phyloP scores from a whole-genome alignment of 2,113 vertebrate species.

The Probosciger aterrimus region DNA sequence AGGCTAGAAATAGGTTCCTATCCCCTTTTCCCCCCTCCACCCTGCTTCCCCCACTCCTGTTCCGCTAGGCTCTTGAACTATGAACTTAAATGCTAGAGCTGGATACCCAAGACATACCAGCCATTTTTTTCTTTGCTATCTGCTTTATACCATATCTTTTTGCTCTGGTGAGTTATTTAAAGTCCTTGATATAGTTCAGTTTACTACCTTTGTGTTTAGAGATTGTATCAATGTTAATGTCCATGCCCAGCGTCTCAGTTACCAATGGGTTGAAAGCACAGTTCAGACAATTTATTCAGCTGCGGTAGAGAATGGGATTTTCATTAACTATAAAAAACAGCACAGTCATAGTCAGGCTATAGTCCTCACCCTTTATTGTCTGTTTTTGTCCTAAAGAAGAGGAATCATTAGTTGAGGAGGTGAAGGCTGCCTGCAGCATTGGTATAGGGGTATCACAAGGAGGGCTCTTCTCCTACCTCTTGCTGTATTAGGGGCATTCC shows the following conservation, averaged over 20 bases:
- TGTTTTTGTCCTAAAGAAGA: background rate
- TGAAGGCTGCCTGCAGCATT: background rate
- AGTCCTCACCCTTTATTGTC: background rate
- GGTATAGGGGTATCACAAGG: background rate
- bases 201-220: background rate
- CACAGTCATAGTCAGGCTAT: background rate
- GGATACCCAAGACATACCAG: background rate
- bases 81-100: background rate
- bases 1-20: background rate
- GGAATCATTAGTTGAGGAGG: background rate
- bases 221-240: background rate
- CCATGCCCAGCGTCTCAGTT: background rate
- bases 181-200: background rate
- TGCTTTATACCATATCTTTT: background rate
- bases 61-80: background rate
- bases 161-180: background rate
- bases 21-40: background rate
- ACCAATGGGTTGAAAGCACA: background rate
- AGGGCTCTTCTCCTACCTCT: background rate
- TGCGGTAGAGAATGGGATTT: background rate
- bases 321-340: background rate
- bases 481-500: background rate
- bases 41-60: background rate
- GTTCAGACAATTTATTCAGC: background rate
- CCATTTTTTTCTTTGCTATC: background rate